Base-by-base conservation (phyloP, 2,113 vertebrate genomes). In the Toxotes chatareus region DNA sequence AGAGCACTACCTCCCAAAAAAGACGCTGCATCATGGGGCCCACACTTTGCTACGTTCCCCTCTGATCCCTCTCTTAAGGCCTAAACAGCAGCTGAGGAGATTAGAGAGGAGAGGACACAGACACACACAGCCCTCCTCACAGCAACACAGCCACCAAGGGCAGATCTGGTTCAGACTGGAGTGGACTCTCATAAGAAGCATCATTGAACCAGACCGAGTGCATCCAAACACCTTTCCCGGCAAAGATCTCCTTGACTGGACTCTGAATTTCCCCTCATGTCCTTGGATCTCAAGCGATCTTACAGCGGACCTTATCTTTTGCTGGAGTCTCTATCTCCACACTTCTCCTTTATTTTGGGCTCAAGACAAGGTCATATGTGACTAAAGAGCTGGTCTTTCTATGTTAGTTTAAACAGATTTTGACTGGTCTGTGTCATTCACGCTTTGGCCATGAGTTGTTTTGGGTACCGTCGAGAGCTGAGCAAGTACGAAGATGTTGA, bases 401-500 rank as follows among this genome's bases (percentile, higher is more conserved):
- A 13, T n/a, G 14, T 23, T 56, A 38, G 47, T 73, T 76, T 40
- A 49, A 62, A 47, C 27, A 64, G 27, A 60, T 1, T 40, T 57
- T 57, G 7, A 62, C 19, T 40, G 3, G 21, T 60, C 13, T 34
- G 32, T 10, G 1, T 34, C 32, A 2, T 27, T 51, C 56, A 64
- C 14, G 1, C 65, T 70, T 79, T 9, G 34, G 93, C 90, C 91
- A 99, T 99, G 97, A 99, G 97, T 88, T 96, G 93, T 78, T 99
- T 99, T 76, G 98, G 98, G 73, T 99, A 99, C 80, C 94, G 98
- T 75, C 95, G 97, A 91, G 98, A 98, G 93, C 96, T 99, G 76
- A 98, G 97, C 91, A 99, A 99, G 93, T 99, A 99, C 53, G 98
- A 99, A 90, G 98, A 98, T 23, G 94, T 99, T 9, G 98, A 99